phyloP scores from a whole-genome alignment of 2,888 invertebrate genomes.

The Rhopalosiphum nymphaeae region DNA sequence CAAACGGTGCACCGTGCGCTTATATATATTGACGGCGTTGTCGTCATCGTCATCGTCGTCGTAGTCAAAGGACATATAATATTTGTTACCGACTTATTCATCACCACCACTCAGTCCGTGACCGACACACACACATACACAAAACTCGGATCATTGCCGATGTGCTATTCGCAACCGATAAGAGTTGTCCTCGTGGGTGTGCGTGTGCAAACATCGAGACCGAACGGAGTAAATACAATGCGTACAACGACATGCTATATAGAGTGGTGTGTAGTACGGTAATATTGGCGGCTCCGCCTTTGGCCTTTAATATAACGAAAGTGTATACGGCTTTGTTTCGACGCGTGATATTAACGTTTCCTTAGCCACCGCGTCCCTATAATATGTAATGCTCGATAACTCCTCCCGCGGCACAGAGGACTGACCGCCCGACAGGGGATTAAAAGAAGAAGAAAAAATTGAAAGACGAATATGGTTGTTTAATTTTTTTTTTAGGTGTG shows the following conservation, averaged over 20 bases:
- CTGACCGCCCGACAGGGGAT: background rate
- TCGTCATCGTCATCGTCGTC: background rate
- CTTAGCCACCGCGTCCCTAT: background rate
- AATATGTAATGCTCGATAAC: background rate
- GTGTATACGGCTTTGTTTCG: slow-evolving; percentile 20
- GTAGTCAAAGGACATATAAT: slow-evolving; percentile 27
- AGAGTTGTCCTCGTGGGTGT: background rate
- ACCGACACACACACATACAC: background rate
- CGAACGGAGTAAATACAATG: background rate
- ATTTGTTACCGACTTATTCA: slow-evolving; percentile 18
- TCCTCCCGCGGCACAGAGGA: background rate
- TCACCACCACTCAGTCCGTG: background rate
- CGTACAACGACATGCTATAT: no score
- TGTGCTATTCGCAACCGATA: background rate
- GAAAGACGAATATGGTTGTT: background rate
- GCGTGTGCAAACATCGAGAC: slow-evolving; percentile 31
- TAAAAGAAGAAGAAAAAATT: background rate
- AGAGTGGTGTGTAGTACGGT: background rate
- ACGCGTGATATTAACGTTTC: background rate
- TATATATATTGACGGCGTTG: background rate
- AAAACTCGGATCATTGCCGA: background rate
- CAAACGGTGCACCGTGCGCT: background rate
- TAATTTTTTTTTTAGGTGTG: background rate
- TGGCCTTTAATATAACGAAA: slow-evolving; percentile 40
- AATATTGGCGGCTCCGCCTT: background rate